A percentile compares a stretch with the other conserved stretches of the same genome.
Evolutionary conservation across 2,888 invertebrate species (phyloP).

Genomic region (Dicyrtomina minuta): DNA sequence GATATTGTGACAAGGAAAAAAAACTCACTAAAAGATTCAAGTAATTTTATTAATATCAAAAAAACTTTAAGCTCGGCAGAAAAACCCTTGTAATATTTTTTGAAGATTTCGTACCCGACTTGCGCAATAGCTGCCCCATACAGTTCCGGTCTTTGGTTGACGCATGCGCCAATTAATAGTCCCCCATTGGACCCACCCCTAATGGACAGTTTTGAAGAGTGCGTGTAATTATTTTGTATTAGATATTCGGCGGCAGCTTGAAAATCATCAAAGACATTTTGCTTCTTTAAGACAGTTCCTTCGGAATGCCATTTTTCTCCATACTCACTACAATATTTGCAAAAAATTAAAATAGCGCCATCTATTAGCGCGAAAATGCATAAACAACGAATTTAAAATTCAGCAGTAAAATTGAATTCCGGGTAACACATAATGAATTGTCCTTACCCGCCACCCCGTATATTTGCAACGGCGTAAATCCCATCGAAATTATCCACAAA

Average conservation of each 20-base stretch:
- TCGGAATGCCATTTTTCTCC: constrained; percentile 34
- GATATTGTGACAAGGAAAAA: constrained; percentile 44
- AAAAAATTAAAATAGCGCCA: constrained; percentile 58
- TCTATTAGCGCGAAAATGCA: not conserved
- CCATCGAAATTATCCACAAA: constrained; percentile 30
- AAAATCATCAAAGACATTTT: constrained; percentile 97
- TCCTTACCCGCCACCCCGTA: constrained; percentile 30
- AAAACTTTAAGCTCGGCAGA: too few species aligned
- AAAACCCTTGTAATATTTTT: constrained; percentile 87
- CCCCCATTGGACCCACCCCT: constrained; percentile 98
- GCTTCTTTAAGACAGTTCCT: constrained; percentile 60
- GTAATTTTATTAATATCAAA: too few species aligned
- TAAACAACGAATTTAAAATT: constrained; percentile 60
- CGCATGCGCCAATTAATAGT: constrained; percentile 85
- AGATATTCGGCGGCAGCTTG: constrained; percentile 88
- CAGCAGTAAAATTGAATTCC: constrained; percentile 56
- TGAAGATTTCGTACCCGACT: constrained; percentile 89
- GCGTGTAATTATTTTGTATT: constrained; percentile 74
- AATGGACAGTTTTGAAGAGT: constrained; percentile 70
- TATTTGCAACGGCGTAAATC: constrained; percentile 25
- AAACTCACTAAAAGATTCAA: not conserved
- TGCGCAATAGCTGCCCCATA: constrained; percentile 90
- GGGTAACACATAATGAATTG: not conserved
- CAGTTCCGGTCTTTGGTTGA: constrained; percentile 91
- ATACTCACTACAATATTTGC: constrained; percentile 65